phyloP scores from a whole-genome alignment of 2,888 invertebrate genomes.

The Lymantria dispar region DNA sequence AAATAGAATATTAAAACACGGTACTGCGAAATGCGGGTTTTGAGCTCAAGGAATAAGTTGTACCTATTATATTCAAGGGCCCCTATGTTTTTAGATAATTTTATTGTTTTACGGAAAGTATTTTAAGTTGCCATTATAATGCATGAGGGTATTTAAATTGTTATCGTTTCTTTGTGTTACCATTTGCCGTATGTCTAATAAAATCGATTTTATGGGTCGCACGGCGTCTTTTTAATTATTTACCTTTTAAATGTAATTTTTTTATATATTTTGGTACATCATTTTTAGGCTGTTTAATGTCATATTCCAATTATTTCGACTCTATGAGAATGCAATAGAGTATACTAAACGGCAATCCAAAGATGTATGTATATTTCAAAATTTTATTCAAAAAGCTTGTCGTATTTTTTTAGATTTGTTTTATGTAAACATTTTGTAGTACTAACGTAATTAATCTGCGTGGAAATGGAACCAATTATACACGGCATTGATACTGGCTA shows the following conservation, averaged over 20 bases:
- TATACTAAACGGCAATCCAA: too few species aligned
- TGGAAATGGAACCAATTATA: too few species aligned
- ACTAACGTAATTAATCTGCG: too few species aligned
- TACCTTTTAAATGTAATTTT: constrained; percentile 6
- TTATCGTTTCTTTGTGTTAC: constrained; percentile 41
- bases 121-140: constrained; percentile 35
- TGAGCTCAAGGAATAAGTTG: constrained; percentile 15
- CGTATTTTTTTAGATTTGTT: too few species aligned
- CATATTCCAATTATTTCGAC: not conserved
- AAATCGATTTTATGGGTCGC: constrained; percentile 25
- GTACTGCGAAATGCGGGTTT: constrained; percentile 48
- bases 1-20: constrained; percentile 30
- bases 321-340: too few species aligned
- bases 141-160: constrained; percentile 55
- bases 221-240: constrained; percentile 10
- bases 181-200: constrained; percentile 33
- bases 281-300: constrained; percentile 16
- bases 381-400: too few species aligned
- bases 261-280: constrained; percentile 6
- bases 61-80: constrained; percentile 33
- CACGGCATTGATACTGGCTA: too few species aligned
- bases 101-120: constrained; percentile 53
- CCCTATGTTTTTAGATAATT: constrained; percentile 56
- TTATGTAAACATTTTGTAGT: too few species aligned
- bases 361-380: too few species aligned